phyloP scores from a whole-genome alignment of 1,140 invertebrate species.

The Cephus cinctus region DNA sequence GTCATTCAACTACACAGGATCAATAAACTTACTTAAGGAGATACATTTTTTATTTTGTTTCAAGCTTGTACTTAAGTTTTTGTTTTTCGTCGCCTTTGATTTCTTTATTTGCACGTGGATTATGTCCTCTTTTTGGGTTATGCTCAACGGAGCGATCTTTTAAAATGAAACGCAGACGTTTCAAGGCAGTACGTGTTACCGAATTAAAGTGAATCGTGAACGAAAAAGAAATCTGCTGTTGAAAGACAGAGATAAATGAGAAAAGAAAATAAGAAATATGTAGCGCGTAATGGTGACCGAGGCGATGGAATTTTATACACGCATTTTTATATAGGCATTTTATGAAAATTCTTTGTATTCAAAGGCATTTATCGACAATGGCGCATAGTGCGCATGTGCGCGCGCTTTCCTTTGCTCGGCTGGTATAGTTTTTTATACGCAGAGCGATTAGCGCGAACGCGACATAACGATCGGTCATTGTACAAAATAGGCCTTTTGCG shows the following conservation, averaged over 20 bases:
- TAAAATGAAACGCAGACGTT: constrained; percentile 40
- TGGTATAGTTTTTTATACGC: constrained; percentile 41
- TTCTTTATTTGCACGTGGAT: constrained; percentile 2
- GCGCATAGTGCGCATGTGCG: no score
- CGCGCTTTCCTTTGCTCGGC: no score
- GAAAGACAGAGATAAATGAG: background rate
- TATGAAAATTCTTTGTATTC: constrained; percentile 33
- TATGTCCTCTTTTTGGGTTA: background rate
- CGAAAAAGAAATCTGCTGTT: no score
- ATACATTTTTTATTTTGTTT: constrained; percentile 22
- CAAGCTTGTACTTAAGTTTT: constrained; percentile 26
- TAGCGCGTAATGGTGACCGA: no score
- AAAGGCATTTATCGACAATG: constrained; percentile 29
- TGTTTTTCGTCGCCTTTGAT: constrained; percentile 15
- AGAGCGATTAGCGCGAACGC: no score
- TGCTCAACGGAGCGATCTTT: constrained; percentile 29
- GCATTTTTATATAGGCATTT: constrained; percentile 26
- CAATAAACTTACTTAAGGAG: constrained; percentile 38
- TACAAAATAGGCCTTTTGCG: no score
- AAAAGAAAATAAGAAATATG: no score
- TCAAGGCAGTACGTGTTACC: constrained; percentile 3
- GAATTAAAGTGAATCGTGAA: no score
- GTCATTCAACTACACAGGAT: no score
- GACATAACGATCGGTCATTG: no score
- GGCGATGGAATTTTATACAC: constrained; percentile 22